Evolutionary conservation across 2,797 vertebrate species (phyloP).

Genomic region (Alca torda): DNA sequence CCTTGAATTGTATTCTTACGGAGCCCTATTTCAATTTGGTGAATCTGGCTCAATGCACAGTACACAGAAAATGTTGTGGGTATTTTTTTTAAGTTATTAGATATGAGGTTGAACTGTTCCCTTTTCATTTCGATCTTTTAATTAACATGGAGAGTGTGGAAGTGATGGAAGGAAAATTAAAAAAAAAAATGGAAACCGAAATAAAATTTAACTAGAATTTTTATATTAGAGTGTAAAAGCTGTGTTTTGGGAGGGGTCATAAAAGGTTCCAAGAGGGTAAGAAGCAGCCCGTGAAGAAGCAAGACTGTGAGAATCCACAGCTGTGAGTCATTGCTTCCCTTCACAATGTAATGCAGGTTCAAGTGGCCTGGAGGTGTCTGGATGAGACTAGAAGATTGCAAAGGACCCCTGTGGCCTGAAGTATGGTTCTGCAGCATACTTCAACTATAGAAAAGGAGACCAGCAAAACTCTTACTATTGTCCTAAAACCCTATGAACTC

Average conservation of each 20-base stretch:
- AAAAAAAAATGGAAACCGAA: neutral
- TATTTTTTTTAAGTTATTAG: neutral
- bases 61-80: neutral
- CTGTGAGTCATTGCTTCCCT: neutral
- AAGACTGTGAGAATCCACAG: neutral
- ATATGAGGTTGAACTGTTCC: neutral
- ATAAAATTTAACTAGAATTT: neutral
- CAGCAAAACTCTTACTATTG: neutral
- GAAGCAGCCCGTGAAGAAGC: neutral
- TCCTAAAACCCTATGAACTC: neutral
- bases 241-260: neutral
- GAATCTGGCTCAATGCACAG: neutral
- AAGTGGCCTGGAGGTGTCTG: neutral
- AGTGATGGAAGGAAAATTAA: neutral
- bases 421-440: neutral
- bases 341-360: neutral
- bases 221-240: neutral
- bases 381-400: neutral
- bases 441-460: neutral
- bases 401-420: neutral
- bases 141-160: fast-evolving
- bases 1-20: neutral
- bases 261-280: neutral
- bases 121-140: neutral
- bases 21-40: neutral